These are phyloP conservation scores for Agrochola litura DNA, from an alignment of 2,888 invertebrate genomes.

Conservation along the genomic window DNA sequence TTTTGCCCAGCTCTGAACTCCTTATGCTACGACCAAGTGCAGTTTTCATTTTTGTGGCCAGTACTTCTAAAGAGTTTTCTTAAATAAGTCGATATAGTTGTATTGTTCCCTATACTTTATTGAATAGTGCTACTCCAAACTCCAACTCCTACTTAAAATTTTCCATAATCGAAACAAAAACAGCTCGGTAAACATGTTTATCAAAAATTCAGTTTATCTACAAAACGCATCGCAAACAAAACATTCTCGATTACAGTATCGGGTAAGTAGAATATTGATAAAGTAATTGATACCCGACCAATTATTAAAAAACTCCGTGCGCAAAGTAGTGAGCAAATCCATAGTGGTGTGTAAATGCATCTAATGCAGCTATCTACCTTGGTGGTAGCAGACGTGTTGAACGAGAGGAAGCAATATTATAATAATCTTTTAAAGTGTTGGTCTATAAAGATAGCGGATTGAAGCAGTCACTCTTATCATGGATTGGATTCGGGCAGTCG, in stretches of 20 bases:
- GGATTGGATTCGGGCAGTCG: conserved; percentile 37
- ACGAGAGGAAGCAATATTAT: no score
- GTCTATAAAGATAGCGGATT: neutral
- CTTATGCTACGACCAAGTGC: no score
- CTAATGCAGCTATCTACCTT: neutral
- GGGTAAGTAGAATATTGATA: neutral
- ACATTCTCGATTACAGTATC: neutral
- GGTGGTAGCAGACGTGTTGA: neutral
- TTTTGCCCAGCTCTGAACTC: no score
- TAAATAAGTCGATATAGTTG: no score
- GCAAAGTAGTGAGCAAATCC: neutral
- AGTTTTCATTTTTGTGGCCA: no score
- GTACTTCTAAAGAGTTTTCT: no score
- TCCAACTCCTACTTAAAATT: no score
- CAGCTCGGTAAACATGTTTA: no score
- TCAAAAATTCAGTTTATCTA: neutral
- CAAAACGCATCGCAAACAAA: conserved; percentile 8
- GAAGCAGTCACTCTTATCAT: conserved; percentile 10
- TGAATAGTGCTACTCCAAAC: no score
- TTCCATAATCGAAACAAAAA: no score
- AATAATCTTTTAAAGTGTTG: neutral
- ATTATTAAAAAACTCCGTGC: neutral
- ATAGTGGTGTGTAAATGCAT: neutral
- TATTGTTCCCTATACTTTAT: no score
- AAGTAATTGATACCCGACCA: neutral